Percentiles rank a stretch among this genome's conserved stretches.
Evolutionary conservation across 2,888 invertebrate species (phyloP).

Genomic region (Himalopsyche kuldschensis): DNA sequence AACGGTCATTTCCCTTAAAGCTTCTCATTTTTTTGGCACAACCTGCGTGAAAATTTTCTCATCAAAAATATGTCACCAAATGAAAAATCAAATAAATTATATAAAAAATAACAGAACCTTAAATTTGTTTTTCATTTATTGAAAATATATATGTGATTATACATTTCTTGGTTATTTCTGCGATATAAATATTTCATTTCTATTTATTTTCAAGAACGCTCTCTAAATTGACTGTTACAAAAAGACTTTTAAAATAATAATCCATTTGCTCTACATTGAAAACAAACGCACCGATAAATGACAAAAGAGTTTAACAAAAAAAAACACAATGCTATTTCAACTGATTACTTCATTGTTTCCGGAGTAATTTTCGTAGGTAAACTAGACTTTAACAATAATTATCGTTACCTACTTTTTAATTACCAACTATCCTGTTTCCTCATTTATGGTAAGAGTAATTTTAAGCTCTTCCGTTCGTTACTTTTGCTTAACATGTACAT

Average conservation of each 20-base stretch:
- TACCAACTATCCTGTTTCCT: not conserved
- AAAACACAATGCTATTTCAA: not conserved
- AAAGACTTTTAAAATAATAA: not conserved
- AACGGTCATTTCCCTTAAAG: too few species aligned
- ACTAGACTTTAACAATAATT: not conserved
- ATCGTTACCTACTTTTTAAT: not conserved
- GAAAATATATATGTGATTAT: not conserved
- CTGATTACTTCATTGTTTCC: not conserved
- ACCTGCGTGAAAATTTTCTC: too few species aligned
- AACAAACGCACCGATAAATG: not conserved
- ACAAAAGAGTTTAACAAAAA: not conserved
- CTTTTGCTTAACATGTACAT: too few species aligned
- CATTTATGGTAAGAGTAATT: not conserved
- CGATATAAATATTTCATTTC: not conserved
- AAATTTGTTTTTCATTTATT: too few species aligned
- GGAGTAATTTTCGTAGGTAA: not conserved
- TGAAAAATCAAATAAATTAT: too few species aligned
- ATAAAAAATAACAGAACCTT: too few species aligned
- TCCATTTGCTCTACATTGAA: not conserved
- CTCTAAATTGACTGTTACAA: not conserved
- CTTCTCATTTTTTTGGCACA: too few species aligned
- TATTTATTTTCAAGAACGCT: not conserved
- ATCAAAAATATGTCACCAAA: too few species aligned
- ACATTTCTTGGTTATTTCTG: not conserved
- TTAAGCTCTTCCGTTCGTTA: too few species aligned